Conservation (phyloP, 2,888 invertebrate species). For the Pheosia tremula region DNA sequence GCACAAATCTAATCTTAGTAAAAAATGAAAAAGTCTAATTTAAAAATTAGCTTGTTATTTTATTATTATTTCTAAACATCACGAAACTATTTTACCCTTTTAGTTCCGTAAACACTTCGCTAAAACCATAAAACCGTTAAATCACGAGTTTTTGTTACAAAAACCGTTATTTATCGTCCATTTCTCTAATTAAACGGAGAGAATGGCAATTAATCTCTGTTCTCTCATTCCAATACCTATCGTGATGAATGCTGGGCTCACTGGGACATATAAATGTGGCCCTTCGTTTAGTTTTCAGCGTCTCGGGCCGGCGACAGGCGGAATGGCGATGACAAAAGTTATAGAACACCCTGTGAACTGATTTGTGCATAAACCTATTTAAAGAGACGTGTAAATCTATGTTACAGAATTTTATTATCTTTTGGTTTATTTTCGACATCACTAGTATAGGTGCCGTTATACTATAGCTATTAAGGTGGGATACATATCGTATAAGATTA, state of each 20-base stretch:
- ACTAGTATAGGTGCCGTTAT: background rate
- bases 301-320: conserved; percentile 54
- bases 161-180: conserved; percentile 35
- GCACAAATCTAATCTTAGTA: no score
- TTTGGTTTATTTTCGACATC: conserved; percentile 8
- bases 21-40: no score
- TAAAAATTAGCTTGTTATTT: background rate
- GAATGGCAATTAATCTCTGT: conserved; percentile 39
- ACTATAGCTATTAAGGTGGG: background rate
- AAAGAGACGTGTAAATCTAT: conserved; percentile 62
- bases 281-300: conserved; percentile 56
- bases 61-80: background rate
- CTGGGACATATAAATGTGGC: conserved; percentile 52
- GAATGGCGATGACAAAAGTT: conserved; percentile 55
- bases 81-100: background rate
- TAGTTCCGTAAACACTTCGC: conserved; percentile 2
- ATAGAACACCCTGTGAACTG: conserved; percentile 55
- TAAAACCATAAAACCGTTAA: background rate
- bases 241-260: conserved; percentile 49
- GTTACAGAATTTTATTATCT: conserved; percentile 38
- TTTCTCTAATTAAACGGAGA: conserved; percentile 38
- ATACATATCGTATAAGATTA: no score
- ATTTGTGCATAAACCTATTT: conserved; percentile 71
- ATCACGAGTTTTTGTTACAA: conserved; percentile 6
- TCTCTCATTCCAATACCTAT: conserved; percentile 48